Conservation (phyloP, 2,797 vertebrate genomes). For the Alca torda region DNA sequence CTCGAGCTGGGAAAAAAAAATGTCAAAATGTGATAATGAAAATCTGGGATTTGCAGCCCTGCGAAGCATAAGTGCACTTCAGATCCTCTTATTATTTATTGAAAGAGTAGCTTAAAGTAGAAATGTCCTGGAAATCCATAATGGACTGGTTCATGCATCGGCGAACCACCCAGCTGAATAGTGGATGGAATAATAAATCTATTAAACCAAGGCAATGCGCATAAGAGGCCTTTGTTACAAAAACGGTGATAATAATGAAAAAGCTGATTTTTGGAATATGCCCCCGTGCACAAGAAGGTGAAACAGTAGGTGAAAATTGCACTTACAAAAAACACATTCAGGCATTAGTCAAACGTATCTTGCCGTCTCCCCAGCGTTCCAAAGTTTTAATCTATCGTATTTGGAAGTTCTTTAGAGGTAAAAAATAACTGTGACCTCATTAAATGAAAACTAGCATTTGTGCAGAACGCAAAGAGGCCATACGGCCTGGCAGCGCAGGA, state of each 20-base stretch:
- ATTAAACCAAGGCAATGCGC: not conserved
- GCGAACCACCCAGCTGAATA: not conserved
- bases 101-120: slow-evolving; percentile 44
- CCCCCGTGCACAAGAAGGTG: not conserved
- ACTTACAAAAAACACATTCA: not conserved
- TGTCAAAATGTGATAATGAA: slow-evolving; percentile 50
- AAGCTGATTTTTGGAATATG: not conserved
- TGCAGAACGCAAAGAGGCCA: not conserved
- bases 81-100: slow-evolving; percentile 50
- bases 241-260: not conserved
- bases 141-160: not conserved
- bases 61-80: slow-evolving; percentile 30
- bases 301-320: not conserved
- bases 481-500: too few relatives aligned
- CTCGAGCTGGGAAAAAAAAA: slow-evolving; percentile 35
- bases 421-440: fast-evolving
- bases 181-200: slow-evolving; percentile 12
- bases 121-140: slow-evolving; percentile 42
- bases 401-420: not conserved
- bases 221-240: not conserved
- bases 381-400: not conserved
- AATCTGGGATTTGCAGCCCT: slow-evolving; percentile 28
- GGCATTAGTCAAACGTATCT: not conserved
- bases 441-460: not conserved
- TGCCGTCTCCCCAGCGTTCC: not conserved